phyloP scores from a whole-genome alignment of 2,797 vertebrate species.

The Jordanella pulchra region DNA sequence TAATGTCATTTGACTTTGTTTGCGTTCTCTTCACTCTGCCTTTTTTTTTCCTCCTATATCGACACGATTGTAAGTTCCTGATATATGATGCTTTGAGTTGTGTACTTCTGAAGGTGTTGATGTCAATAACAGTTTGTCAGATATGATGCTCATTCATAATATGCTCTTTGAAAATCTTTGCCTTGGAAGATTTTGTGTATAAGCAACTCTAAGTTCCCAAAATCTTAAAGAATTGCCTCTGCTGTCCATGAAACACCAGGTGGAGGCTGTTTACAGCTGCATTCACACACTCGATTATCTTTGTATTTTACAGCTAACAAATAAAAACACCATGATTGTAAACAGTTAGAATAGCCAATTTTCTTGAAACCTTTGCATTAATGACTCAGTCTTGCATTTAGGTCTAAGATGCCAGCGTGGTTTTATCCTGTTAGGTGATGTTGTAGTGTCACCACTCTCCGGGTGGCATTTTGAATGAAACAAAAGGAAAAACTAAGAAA shows the following conservation, averaged over 20 bases:
- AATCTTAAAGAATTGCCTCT: slow-evolving; percentile 16
- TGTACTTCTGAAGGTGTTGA: slow-evolving; percentile 12
- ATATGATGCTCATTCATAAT: slow-evolving; percentile 28
- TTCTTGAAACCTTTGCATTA: slow-evolving; percentile 25
- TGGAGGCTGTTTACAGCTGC: slow-evolving; percentile 43
- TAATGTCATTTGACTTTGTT: slow-evolving; percentile 78
- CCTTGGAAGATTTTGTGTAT: slow-evolving; percentile 37
- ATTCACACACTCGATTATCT: slow-evolving; percentile 5
- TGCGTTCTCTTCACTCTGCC: slow-evolving; percentile 79
- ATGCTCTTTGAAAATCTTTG: slow-evolving; percentile 9
- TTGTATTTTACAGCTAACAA: slow-evolving; percentile 1
- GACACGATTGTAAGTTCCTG: slow-evolving; percentile 39
- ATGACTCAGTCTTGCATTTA: slow-evolving; percentile 16
- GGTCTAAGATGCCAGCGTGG: slow-evolving; percentile 43
- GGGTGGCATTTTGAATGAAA: slow-evolving; percentile 54
- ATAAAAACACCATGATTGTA: slow-evolving; percentile 36
- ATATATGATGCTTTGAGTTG: slow-evolving; percentile 26
- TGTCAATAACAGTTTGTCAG: slow-evolving; percentile 19
- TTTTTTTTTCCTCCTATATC: slow-evolving; percentile 72
- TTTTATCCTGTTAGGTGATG: slow-evolving; percentile 45
- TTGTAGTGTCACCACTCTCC: slow-evolving; percentile 36
- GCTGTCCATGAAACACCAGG: slow-evolving; percentile 8
- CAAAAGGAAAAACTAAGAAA: slow-evolving; percentile 34
- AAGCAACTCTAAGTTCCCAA: neutral
- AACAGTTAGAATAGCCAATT: slow-evolving; percentile 1